Base-by-base conservation (phyloP, 1,140 invertebrate species). In the Danaus melanippus region DNA sequence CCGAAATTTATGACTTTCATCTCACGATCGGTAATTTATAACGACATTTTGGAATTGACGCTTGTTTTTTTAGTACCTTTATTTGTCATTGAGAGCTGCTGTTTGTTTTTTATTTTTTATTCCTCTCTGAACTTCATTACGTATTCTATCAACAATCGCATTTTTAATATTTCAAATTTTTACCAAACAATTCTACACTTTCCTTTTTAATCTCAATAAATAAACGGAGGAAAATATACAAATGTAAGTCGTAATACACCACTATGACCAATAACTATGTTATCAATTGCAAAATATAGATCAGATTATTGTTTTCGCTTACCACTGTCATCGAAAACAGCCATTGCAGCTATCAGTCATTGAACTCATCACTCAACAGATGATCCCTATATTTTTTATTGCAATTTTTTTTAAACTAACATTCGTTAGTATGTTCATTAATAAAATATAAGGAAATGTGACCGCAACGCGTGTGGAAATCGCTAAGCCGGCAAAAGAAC, bases 291-390 rank as follows among this genome's bases (percentile, higher is more conserved):
- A 7, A 32, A 32, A 32, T 32, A 5, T 32, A 32, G 21, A 32
- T 32, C 21, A 32, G 21, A 49, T 55, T 47, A 44, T 9, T 55
- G 43, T 55, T 53, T 56, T 56, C 54, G 46, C 54, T 56, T 43
- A 56, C 54, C 54, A 32, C 21, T 45, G 39, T 50, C 21, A 50
- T 56, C 47, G 49, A 56, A 48, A 48, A 50, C 53, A 49, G 54
- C 50, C 54, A 56, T 56, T 46, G 46, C 50, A 48, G 21, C 52
- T 59, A 53, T 59, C 51, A 59, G 53, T 53, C 51, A 58, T 45
- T 59, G 51, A 53, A 59, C 47, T 39, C 41, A 42, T 53, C 49
- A 10, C 15, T 12, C 48, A 41, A 12, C n/a, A 41, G 0, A 32
- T 32, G 21, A 32, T 32, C 21, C 0, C 21, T 32, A 32, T 32